Base-by-base conservation (phyloP, 2,113 vertebrate genomes). In the Onychorhynchus coronatus region DNA sequence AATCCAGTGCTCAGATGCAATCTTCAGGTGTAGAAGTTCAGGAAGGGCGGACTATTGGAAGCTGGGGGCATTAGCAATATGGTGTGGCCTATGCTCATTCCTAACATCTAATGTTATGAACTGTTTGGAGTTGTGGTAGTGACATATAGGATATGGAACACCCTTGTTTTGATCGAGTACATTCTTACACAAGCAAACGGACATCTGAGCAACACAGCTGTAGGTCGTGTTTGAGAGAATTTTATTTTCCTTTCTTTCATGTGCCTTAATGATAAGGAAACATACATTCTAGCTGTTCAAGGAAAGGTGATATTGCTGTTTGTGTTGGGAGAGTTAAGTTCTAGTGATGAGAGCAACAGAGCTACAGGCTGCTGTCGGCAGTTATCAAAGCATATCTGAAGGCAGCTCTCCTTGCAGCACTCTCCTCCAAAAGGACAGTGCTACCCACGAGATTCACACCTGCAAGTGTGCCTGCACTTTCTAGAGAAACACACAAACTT, bases 71-170 rank as follows among this genome's bases (percentile, higher is more conserved):
- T 61, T 47, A 30, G 4, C 25, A 47, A 0, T 52, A 0, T 61
- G 50, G 4, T 24, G 5, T 66, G 37, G 6, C 17, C 75, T 66
- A 12, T 9, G 3, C 19, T 58, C 28, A 41, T 62, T 53, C 22
- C 42, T 82, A 12, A 18, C 7, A 14, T 5, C 20, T 72, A 58
- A 12, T 0, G 2, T 16, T 52, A 9, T 13, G 30, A 0, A 1
- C 0, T 5, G 2, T 7, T 7, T 42, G 30, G 47, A 78, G 19
- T 8, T 73, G 14, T 30, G 42, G 35, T 31, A 53, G 19, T 0
- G 2, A 76, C 23, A 14, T 8, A 25, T 8, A 61, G 15, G 58
- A 14, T 8, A 11, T 59, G 23, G 28, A 30, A 42, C 28, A 44
- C 7, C n/a, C 21, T 49, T 46, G 22, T 66, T 90, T 71, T 53